Evolutionary conservation across 2,797 vertebrate species (phyloP).

Genomic region (Cryptoprocta ferox): DNA sequence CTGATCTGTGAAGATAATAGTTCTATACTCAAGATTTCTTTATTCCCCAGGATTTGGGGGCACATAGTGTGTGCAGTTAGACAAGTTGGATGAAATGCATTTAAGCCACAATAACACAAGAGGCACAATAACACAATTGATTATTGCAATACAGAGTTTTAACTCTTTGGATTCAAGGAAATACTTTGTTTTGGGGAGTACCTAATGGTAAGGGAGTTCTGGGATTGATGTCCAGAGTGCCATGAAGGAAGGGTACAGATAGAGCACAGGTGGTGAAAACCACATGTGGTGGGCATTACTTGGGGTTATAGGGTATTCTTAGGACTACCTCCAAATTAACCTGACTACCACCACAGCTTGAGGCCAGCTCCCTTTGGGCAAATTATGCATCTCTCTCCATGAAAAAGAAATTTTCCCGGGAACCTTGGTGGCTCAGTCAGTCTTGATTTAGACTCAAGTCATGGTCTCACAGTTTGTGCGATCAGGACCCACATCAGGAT

Average conservation of each 20-base stretch:
- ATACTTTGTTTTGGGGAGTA: neutral
- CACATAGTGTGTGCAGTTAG: neutral
- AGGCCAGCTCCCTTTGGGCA: neutral
- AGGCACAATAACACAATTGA: neutral
- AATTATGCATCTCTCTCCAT: neutral
- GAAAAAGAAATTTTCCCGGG: neutral
- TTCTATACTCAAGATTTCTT: neutral
- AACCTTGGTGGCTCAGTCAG: too few relatives aligned
- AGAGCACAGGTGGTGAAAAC: neutral
- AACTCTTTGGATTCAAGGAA: neutral
- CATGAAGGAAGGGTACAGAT: neutral
- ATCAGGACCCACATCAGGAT: too few relatives aligned
- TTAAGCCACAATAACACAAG: neutral
- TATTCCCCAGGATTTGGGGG: neutral
- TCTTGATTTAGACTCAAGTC: too few relatives aligned
- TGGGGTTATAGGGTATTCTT: neutral
- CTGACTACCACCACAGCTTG: neutral
- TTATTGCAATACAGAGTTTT: neutral
- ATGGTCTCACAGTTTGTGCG: too few relatives aligned
- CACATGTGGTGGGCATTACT: neutral
- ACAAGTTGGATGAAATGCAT: neutral
- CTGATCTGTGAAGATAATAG: neutral
- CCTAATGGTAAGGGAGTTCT: neutral
- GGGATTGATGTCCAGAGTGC: neutral
- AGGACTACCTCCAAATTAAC: neutral